phyloP scores from a whole-genome alignment of 64 coral and sea anemone genomes.

The Montipora efflorescens region DNA sequence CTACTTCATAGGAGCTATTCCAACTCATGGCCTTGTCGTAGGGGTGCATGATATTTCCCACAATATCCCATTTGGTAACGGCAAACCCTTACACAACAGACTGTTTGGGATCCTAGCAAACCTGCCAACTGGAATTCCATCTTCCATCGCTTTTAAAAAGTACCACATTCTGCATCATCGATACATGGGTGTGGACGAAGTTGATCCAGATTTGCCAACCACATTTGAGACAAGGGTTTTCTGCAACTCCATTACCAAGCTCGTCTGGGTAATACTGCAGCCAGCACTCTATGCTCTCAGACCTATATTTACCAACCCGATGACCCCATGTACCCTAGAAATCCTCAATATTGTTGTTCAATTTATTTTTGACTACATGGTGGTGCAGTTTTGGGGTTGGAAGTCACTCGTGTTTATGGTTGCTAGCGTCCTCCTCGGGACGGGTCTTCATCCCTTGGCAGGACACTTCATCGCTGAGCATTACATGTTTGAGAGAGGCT shows the following conservation, averaged over 20 bases:
- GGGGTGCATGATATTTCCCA: slow-evolving; percentile 83
- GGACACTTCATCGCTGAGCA: slow-evolving; percentile 78
- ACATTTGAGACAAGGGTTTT: slow-evolving; percentile 65
- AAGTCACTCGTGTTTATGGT: slow-evolving; percentile 72
- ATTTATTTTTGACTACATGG: slow-evolving; percentile 28
- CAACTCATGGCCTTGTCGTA: slow-evolving; percentile 63
- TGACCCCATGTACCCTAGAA: slow-evolving; percentile 58
- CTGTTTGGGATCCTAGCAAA: slow-evolving; percentile 81
- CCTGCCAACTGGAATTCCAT: slow-evolving; percentile 68
- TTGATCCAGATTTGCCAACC: slow-evolving; percentile 81
- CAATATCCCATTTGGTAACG: slow-evolving; percentile 74
- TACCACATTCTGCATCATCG: slow-evolving; percentile 80
- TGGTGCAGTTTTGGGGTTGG: slow-evolving; percentile 56
- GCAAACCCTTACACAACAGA: slow-evolving; percentile 57
- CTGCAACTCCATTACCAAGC: slow-evolving; percentile 54
- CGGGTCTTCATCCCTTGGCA: slow-evolving; percentile 49
- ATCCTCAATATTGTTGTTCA: slow-evolving; percentile 67
- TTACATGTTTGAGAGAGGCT: slow-evolving; percentile 68
- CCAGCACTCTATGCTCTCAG: slow-evolving; percentile 69
- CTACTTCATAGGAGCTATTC: slow-evolving; percentile 61
- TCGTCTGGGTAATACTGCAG: slow-evolving; percentile 59
- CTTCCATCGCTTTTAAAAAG: slow-evolving; percentile 72
- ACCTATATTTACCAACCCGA: slow-evolving; percentile 63
- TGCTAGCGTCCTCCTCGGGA: slow-evolving; percentile 38
- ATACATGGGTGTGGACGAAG: slow-evolving; percentile 72